Evolutionary conservation across 2,888 invertebrate genomes (phyloP).

Genomic region (Eristalinus sepulchralis): DNA sequence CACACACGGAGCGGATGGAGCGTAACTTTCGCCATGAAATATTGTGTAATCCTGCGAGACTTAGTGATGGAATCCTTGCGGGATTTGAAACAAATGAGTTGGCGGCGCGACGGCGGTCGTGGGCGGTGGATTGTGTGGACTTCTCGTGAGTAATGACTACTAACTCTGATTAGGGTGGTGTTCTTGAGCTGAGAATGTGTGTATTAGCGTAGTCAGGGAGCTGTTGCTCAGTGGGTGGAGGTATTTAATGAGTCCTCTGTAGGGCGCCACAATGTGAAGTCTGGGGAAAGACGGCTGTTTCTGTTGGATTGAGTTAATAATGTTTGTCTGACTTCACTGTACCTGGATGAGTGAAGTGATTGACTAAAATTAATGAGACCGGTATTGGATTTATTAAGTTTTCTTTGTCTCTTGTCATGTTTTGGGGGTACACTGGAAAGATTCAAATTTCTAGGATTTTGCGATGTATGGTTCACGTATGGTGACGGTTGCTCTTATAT

Average conservation of each 20-base stretch:
- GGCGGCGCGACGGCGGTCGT: background rate
- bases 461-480: no score
- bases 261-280: no score
- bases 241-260: background rate
- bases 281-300: background rate
- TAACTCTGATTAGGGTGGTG: background rate
- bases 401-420: no score
- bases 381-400: no score
- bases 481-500: no score
- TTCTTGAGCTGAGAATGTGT: background rate
- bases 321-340: background rate
- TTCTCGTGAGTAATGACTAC: background rate
- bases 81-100: background rate
- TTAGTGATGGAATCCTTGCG: background rate
- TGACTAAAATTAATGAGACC: background rate
- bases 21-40: background rate
- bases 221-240: background rate
- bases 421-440: no score
- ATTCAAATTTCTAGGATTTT: no score
- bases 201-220: background rate
- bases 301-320: background rate
- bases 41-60: background rate
- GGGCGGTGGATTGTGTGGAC: background rate
- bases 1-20: background rate
- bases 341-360: background rate